Percentiles rank a stretch among this genome's conserved stretches.
Evolutionary conservation across 2,797 vertebrate genomes (phyloP).

Genomic region (Scyliorhinus canicula): DNA sequence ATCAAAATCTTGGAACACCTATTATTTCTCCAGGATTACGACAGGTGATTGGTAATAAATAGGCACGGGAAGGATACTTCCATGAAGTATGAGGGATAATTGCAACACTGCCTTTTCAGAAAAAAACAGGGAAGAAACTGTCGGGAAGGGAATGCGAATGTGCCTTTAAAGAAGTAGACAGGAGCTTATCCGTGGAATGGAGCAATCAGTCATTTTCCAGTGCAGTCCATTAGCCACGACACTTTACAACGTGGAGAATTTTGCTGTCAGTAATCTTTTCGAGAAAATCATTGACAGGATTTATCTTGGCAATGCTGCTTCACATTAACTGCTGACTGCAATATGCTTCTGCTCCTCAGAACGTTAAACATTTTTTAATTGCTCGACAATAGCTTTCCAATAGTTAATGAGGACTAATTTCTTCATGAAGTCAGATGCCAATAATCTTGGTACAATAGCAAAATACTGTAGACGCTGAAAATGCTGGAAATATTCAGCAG

Average conservation of each 20-base stretch:
- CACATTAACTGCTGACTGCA: neutral
- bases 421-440: neutral
- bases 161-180: neutral
- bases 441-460: neutral
- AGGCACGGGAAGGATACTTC: neutral
- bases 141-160: neutral
- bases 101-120: neutral
- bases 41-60: neutral
- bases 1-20: too few species aligned
- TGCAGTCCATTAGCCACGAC: conserved; percentile 15
- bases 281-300: neutral
- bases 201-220: neutral
- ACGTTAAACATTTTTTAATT: neutral
- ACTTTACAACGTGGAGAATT: neutral
- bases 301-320: neutral
- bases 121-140: neutral
- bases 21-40: neutral
- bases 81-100: neutral
- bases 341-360: neutral
- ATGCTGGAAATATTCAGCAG: neutral
- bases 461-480: neutral
- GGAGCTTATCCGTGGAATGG: neutral
- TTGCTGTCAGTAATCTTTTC: conserved; percentile 19
- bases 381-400: neutral
- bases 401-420: too few species aligned